phyloP scores from a whole-genome alignment of 1,140 invertebrate genomes.

The Pachypsylla venusta region DNA sequence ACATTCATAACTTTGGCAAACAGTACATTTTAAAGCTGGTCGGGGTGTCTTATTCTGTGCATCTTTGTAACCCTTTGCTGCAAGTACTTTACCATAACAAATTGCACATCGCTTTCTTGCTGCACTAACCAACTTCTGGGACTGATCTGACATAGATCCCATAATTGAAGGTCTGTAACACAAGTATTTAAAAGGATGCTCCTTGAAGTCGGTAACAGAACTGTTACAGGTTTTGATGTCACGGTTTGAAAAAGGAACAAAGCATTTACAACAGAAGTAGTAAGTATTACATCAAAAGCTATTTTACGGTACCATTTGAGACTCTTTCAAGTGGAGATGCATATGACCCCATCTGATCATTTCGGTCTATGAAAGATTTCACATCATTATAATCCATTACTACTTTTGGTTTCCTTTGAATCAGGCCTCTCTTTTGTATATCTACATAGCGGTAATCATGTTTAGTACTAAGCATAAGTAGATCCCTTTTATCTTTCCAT shows the following conservation, averaged over 20 bases:
- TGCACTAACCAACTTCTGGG: too few species aligned
- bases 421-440: conserved; percentile 12
- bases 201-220: too few species aligned
- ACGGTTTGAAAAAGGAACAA: not conserved
- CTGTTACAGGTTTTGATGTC: not conserved
- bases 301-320: conserved; percentile 4
- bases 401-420: conserved; percentile 25
- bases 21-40: too few species aligned
- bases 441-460: conserved; percentile 21
- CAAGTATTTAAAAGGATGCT: too few species aligned
- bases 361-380: conserved; percentile 28
- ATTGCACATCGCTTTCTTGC: too few species aligned
- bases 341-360: conserved; percentile 30
- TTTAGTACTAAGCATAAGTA: conserved; percentile 30
- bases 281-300: conserved; percentile 4
- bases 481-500: conserved; percentile 31
- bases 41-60: too few species aligned
- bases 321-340: conserved; percentile 23
- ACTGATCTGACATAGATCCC: too few species aligned
- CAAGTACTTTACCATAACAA: too few species aligned
- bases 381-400: conserved; percentile 29
- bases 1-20: too few species aligned
- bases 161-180: too few species aligned
- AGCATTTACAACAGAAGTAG: conserved; percentile 7
- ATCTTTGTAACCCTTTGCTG: too few species aligned